Evolutionary conservation across 2,797 vertebrate genomes (phyloP), one percentile per base, ranked within the genome.

Genomic region (Danio tinwini): DNA sequence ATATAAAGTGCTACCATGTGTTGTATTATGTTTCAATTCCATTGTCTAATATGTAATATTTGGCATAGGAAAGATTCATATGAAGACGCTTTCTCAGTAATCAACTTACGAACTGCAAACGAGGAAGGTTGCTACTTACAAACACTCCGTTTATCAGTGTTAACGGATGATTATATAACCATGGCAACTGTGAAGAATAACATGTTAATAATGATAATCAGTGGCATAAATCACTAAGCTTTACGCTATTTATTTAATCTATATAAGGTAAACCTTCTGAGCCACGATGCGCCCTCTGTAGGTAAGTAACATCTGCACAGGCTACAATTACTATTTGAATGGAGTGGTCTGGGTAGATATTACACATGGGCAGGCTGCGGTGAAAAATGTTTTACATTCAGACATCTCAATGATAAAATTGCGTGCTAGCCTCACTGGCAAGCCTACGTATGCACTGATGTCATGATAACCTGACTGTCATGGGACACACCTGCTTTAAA

Each of bases 361-460:
- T 13, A 52, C 72, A 74, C 45, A 21, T 61, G 56, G 17, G 10
- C 21, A 47, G 63, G 16, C n/a, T 68, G 74, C 0, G 42, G 16
- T 3, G 4, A 37, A 17, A 47, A 17, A 47, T 67, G 19, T 4
- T 76, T 76, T 67, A 65, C 50, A 65, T 76, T 65, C 2, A 45
- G 21, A 47, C 17, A 65, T 65, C 47, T 13, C 45, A 3, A 12
- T 56, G 50, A 50, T 56, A 65, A 65, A 39, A 29, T 1, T 55
- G 37, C 14, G n/a, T 64, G 37, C 17, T 5, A 47, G 44, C 12
- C 12, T 53, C n/a, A 21, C 19, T 53, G 47, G 39, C n/a, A 53
- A 42, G 11, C 8, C 10, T 5, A 19, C 5, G 8, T 39, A 13
- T 3, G 7, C n/a, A 52, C 6, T 10, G 9, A 52, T 65, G n/a